Conservation (phyloP, 2,888 invertebrate genomes). For the Tetropium fuscum region DNA sequence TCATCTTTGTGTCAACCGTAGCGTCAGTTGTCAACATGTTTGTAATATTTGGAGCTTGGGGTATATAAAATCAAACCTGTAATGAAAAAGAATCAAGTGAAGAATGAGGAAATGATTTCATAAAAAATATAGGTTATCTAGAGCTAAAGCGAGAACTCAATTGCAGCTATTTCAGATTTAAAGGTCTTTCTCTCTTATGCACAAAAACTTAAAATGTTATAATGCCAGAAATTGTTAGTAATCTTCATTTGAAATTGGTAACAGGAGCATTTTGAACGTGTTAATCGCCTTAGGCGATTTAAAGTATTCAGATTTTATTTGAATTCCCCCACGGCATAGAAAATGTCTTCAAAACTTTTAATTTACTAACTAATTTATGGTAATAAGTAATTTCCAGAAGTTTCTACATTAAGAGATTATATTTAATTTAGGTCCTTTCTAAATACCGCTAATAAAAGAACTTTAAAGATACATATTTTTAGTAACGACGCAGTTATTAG, state of each 20-base stretch:
- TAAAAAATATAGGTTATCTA: too few relatives aligned
- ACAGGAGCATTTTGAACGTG: constrained; percentile 30
- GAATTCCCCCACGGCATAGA: constrained; percentile 28
- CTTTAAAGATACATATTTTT: neutral
- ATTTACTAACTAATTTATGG: constrained; percentile 44
- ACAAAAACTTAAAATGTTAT: constrained; percentile 33
- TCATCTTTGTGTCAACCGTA: too few relatives aligned
- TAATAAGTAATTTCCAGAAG: constrained; percentile 40
- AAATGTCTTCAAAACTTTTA: constrained; percentile 43
- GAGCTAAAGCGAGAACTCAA: too few relatives aligned
- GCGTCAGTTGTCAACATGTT: too few relatives aligned
- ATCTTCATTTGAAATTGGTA: constrained; percentile 34
- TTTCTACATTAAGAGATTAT: constrained; percentile 14
- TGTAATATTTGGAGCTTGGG: too few relatives aligned
- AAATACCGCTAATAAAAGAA: neutral
- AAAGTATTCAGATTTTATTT: constrained; percentile 36
- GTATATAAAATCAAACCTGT: too few relatives aligned
- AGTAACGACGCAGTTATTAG: too few relatives aligned
- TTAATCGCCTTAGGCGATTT: constrained; percentile 37
- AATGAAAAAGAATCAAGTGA: too few relatives aligned
- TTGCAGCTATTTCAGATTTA: neutral
- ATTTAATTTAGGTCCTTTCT: neutral
- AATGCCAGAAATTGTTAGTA: constrained; percentile 33
- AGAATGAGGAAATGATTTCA: too few relatives aligned
- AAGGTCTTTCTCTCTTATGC: constrained; percentile 27